phyloP scores from a whole-genome alignment of 2,888 invertebrate species.

The Bembecia ichneumoniformis region DNA sequence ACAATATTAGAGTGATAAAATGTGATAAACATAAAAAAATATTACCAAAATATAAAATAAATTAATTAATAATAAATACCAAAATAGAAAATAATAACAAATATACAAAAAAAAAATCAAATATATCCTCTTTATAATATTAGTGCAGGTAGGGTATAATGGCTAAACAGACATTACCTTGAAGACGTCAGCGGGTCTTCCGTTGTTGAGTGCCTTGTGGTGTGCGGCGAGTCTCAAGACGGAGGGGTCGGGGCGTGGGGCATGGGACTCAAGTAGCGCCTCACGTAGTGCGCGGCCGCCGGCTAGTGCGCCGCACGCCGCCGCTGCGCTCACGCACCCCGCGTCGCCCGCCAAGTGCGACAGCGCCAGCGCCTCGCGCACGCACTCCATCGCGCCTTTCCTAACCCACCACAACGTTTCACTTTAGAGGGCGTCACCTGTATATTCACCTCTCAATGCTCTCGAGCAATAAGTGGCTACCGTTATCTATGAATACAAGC shows the following conservation, averaged over 20 bases:
- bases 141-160: no score
- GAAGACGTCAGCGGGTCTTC: conserved; percentile 77
- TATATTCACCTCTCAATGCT: no score
- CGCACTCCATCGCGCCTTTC: conserved; percentile 81
- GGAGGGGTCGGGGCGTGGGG: conserved; percentile 25
- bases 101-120: no score
- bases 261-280: conserved; percentile 6
- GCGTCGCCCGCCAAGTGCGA: conserved; percentile 92
- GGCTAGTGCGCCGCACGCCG: conserved; percentile 79
- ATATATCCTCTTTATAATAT: no score
- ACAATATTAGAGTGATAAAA: no score
- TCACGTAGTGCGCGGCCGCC: conserved; percentile 19
- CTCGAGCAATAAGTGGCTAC: no score
- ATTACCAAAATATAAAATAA: no score
- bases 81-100: no score
- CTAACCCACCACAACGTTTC: conserved; percentile 38
- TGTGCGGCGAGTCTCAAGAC: conserved; percentile 29
- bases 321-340: conserved; percentile 86
- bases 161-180: conserved; percentile 28
- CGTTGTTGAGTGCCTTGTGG: conserved; percentile 74
- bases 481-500: no score
- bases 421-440: no score
- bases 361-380: conserved; percentile 89
- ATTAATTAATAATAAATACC: no score
- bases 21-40: no score